A percentile compares a stretch with the other conserved stretches of the same genome.
Evolutionary conservation across 64 coral and sea anemone genomes (phyloP).

Genomic region (Montipora sp.): DNA sequence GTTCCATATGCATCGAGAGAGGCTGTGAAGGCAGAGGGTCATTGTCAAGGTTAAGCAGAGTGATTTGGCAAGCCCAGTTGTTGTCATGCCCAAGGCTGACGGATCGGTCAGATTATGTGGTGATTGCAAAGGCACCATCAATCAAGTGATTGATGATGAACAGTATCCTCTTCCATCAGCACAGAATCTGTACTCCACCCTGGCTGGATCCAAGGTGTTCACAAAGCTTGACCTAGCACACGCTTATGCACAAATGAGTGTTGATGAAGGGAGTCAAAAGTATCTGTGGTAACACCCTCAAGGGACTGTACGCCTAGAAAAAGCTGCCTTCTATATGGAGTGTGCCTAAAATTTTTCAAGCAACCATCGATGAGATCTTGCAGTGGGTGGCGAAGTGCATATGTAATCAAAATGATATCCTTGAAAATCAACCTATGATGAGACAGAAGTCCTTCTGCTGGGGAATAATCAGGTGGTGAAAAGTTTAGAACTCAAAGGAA

Average conservation of each 20-base stretch:
- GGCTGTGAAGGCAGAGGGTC: neutral
- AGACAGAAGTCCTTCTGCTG: too few species aligned
- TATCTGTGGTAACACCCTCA: slow-evolving; percentile 54
- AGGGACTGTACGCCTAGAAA: slow-evolving; percentile 50
- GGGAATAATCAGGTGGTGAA: too few species aligned
- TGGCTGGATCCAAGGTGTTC: neutral
- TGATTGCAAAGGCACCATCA: slow-evolving; percentile 2
- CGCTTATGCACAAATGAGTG: neutral
- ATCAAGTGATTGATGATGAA: neutral
- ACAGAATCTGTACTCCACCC: neutral
- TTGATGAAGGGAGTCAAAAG: too few species aligned
- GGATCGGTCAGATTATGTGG: neutral
- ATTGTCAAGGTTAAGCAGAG: neutral
- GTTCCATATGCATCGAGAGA: neutral
- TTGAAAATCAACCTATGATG: too few species aligned
- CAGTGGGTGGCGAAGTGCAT: neutral
- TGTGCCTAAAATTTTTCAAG: slow-evolving; percentile 54
- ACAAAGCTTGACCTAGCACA: neutral
- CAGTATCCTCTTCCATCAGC: neutral
- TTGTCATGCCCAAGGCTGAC: slow-evolving; percentile 9
- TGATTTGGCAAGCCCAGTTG: slow-evolving; percentile 20
- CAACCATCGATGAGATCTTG: slow-evolving; percentile 30
- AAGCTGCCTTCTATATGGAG: slow-evolving; percentile 47
- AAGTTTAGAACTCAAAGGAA: neutral
- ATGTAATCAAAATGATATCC: slow-evolving; percentile 17